phyloP scores from a whole-genome alignment of 2,797 vertebrate species.

The Huso huso region DNA sequence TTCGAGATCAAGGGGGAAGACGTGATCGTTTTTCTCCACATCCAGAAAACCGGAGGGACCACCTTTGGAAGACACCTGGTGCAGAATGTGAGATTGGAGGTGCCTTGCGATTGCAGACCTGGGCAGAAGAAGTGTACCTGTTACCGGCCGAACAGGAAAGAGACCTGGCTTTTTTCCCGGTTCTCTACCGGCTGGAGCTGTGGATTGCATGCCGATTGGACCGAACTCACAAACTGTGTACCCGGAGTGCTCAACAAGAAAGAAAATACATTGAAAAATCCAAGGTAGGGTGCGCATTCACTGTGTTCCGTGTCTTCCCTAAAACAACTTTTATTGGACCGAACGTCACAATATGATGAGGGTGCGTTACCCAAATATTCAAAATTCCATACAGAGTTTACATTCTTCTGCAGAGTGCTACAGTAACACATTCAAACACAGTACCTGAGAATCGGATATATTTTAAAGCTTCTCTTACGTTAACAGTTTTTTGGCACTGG shows the following conservation, averaged over 20 bases:
- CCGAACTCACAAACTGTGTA: conserved; percentile 95
- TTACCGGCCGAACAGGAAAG: conserved; percentile 91
- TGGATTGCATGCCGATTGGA: conserved; percentile 98
- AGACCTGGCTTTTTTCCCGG: conserved; percentile 97
- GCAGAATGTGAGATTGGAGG: conserved; percentile 91
- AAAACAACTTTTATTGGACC: no score
- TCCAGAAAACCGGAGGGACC: conserved; percentile 96
- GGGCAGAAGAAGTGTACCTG: conserved; percentile 99
- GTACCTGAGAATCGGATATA: no score
- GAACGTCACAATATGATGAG: no score
- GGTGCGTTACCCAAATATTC: no score
- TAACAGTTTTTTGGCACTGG: no score
- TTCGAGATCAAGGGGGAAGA: conserved; percentile 97
- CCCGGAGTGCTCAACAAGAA: conserved; percentile 91
- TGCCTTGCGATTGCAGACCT: conserved; percentile 93
- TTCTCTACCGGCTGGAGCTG: conserved; percentile 99
- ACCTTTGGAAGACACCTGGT: conserved; percentile 96
- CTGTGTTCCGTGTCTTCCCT: no score
- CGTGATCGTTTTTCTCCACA: conserved; percentile 96
- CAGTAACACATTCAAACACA: no score
- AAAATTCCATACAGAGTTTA: no score
- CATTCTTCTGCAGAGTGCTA: no score
- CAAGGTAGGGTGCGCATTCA: conserved; percentile 41
- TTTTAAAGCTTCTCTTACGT: no score
- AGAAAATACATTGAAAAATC: conserved; percentile 66